A percentile compares a stretch with the other conserved stretches of the same genome.
These are phyloP conservation scores for Myripristis jacobus DNA, from an alignment of 2,797 vertebrate genomes.

Conservation along the genomic window DNA sequence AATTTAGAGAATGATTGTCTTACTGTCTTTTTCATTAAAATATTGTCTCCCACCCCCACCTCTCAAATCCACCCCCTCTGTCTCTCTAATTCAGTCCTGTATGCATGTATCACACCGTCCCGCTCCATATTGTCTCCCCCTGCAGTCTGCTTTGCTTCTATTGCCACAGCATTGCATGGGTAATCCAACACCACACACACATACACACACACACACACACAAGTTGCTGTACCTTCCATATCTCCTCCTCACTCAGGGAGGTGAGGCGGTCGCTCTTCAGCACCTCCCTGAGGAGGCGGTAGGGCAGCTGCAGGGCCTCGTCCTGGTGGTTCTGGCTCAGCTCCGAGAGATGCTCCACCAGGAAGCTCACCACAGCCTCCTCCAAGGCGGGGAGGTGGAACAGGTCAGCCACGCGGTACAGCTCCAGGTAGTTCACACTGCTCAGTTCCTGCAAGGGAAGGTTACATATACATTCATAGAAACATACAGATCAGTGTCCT, in stretches of 20 bases:
- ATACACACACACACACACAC: background rate
- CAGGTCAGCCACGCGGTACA: conserved; percentile 96
- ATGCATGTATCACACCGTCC: background rate
- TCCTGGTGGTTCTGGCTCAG: conserved; percentile 91
- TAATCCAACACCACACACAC: conserved; percentile 8
- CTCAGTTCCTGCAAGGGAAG: conserved; percentile 90
- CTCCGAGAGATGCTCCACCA: conserved; percentile 96
- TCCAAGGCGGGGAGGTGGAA: conserved; percentile 96
- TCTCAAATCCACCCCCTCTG: background rate
- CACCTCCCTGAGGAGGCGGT: conserved; percentile 93
- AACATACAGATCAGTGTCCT: background rate
- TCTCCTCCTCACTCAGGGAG: conserved; percentile 95
- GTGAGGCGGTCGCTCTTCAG: conserved; percentile 97
- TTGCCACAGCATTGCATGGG: background rate
- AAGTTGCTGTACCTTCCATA: conserved; percentile 92
- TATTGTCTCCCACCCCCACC: conserved; percentile 8
- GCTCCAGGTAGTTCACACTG: conserved; percentile 97
- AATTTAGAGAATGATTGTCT: conserved; percentile 23
- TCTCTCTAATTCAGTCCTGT: background rate
- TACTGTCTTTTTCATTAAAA: conserved; percentile 30
- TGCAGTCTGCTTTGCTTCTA: background rate
- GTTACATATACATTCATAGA: conserved; percentile 1
- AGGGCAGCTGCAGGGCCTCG: conserved; percentile 93
- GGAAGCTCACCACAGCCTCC: conserved; percentile 94
- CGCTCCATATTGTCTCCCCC: background rate